Evolutionary conservation across 2,888 invertebrate species (phyloP).

Genomic region (Lepidonotus clava): DNA sequence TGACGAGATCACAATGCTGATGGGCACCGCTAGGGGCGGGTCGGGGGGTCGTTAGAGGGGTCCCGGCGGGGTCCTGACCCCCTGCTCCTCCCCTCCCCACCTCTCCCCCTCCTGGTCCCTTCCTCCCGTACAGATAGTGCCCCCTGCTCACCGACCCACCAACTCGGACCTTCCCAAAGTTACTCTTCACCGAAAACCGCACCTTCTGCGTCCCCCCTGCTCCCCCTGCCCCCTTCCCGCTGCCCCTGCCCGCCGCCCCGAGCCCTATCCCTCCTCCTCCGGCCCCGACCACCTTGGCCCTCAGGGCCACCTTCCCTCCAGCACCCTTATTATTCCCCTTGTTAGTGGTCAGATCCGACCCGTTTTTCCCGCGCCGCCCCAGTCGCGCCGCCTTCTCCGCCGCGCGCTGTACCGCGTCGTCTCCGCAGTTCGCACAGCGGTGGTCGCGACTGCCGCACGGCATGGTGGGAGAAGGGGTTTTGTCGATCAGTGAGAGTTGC

Average conservation of each 20-base stretch:
- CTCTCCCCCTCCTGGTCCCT: background rate
- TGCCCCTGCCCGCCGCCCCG: background rate
- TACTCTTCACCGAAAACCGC: background rate
- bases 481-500: too few species aligned
- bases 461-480: too few species aligned
- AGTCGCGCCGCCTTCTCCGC: slow-evolving; percentile 22
- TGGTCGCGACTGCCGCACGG: background rate
- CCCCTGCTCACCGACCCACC: background rate
- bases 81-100: background rate
- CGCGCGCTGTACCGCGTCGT: background rate
- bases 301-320: slow-evolving; percentile 12
- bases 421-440: background rate
- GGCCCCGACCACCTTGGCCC: background rate
- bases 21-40: background rate
- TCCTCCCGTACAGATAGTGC: slow-evolving; percentile 9
- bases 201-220: background rate
- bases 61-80: background rate
- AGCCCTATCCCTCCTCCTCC: background rate
- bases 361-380: background rate
- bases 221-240: background rate
- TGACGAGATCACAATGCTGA: background rate
- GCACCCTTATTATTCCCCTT: background rate
- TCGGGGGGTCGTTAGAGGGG: background rate
- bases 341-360: background rate
- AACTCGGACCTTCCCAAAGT: background rate